Evolutionary conservation across 2,888 invertebrate genomes (phyloP).

Genomic region (Plusia festucae): DNA sequence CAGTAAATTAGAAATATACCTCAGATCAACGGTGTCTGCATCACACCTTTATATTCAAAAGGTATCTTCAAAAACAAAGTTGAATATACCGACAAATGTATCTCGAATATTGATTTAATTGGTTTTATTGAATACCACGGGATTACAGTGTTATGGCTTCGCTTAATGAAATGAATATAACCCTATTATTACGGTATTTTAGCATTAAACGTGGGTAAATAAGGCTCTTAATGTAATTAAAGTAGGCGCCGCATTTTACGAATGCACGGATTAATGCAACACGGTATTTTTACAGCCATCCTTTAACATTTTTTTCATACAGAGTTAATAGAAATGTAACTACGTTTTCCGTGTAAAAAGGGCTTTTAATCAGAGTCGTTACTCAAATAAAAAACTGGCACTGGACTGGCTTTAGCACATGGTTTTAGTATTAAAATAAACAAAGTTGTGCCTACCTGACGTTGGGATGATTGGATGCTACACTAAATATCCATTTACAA

Average conservation of each 20-base stretch:
- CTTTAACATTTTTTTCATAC: background rate
- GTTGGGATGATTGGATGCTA: no score
- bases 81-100: constrained; percentile 26
- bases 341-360: background rate
- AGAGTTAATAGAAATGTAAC: background rate
- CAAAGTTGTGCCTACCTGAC: no score
- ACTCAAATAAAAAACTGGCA: background rate
- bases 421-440: no score
- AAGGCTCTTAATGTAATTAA: constrained; percentile 42
- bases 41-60: background rate
- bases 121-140: constrained; percentile 49
- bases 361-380: background rate
- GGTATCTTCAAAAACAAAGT: constrained; percentile 10
- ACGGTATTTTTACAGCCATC: constrained; percentile 24
- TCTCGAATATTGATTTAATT: constrained; percentile 37
- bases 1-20: no score
- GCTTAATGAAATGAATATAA: constrained; percentile 57
- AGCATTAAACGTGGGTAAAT: constrained; percentile 40
- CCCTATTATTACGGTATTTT: constrained; percentile 42
- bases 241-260: constrained; percentile 27
- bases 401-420: background rate
- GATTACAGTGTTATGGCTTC: constrained; percentile 39
- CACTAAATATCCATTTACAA: no score
- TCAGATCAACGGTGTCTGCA: no score
- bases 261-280: constrained; percentile 27